phyloP scores from a whole-genome alignment of 2,797 vertebrate species.

The Gallirallus australis region DNA sequence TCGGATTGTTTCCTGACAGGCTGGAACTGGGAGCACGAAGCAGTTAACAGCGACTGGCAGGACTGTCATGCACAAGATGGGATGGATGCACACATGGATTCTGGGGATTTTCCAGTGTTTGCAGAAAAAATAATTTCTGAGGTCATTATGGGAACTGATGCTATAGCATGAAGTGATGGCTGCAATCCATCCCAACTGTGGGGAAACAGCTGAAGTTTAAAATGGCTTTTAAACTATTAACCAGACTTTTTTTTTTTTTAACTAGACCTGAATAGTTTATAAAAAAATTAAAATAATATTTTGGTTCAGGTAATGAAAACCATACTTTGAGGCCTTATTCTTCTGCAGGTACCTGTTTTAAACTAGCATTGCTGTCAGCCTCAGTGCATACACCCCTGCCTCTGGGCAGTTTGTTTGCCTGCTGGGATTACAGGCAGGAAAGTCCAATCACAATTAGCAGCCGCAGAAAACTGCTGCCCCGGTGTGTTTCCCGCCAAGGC shows the following conservation, averaged over 20 bases:
- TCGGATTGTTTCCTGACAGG: rapidly evolving
- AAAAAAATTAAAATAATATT: background rate
- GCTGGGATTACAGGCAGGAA: background rate
- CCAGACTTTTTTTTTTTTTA: background rate
- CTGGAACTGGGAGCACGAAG: background rate
- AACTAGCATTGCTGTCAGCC: background rate
- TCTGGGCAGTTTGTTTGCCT: background rate
- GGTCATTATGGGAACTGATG: background rate
- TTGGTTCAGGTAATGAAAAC: background rate
- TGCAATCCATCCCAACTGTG: background rate
- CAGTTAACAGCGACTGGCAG: background rate
- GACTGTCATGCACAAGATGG: background rate
- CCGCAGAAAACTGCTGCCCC: rapidly evolving
- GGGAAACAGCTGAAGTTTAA: background rate
- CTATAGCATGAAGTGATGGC: background rate
- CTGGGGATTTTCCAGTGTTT: background rate
- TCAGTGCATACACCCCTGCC: background rate
- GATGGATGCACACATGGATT: background rate
- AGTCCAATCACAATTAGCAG: background rate
- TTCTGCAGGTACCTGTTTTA: background rate
- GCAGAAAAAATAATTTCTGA: background rate
- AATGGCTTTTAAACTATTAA: background rate
- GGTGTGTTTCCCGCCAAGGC: rapidly evolving
- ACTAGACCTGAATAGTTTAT: background rate
- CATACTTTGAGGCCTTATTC: background rate